Conservation (phyloP, 2,888 invertebrate genomes). For the Lumbricus terrestris region DNA sequence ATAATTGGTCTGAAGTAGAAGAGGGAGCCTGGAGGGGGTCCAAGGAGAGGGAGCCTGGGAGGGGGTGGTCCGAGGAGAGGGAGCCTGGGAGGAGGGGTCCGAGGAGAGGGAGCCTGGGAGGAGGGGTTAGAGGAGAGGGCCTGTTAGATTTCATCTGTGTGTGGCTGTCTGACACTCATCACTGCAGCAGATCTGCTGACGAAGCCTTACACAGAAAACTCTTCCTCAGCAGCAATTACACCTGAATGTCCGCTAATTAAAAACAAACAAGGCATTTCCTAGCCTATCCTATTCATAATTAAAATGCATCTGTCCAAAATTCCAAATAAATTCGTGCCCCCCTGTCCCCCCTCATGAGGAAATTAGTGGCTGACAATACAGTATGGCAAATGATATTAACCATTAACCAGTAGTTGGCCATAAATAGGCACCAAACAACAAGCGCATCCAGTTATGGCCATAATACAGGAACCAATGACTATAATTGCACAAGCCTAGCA, state of each 20-base stretch:
- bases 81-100: too few species aligned
- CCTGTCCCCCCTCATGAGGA: too few species aligned
- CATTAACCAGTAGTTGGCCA: background rate
- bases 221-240: background rate
- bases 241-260: background rate
- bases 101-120: too few species aligned
- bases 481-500: too few species aligned
- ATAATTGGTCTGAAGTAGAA: background rate
- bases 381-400: background rate
- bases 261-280: slow-evolving; percentile 3
- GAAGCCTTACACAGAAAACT: background rate
- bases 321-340: background rate
- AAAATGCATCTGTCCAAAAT: background rate
- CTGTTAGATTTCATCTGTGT: slow-evolving; percentile 3
- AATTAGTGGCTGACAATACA: background rate
- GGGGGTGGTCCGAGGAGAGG: too few species aligned
- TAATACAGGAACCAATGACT: background rate
- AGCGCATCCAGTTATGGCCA: background rate
- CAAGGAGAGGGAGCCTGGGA: too few species aligned
- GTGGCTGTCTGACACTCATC: background rate
- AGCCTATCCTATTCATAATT: background rate
- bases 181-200: background rate
- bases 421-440: background rate
- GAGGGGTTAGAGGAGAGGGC: too few species aligned
- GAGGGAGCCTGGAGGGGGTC: too few species aligned